Conservation (phyloP, 2,113 vertebrate genomes). For the Seriola dumerili region DNA sequence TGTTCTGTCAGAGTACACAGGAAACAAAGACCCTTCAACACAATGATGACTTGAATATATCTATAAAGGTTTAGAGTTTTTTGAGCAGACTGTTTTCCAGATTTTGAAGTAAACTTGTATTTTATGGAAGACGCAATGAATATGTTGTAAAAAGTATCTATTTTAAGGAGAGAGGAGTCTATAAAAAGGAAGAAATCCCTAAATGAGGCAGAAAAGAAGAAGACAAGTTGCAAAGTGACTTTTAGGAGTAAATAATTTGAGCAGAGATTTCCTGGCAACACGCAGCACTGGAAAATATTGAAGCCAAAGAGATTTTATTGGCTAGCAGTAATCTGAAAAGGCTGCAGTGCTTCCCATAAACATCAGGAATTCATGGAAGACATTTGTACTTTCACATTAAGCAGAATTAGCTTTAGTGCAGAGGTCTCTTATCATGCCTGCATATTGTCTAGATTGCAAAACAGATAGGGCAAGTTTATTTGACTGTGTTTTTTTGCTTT, state of each 20-base stretch:
- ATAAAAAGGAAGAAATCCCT: background rate
- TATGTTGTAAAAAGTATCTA: background rate
- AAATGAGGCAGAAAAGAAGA: background rate
- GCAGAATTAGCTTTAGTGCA: background rate
- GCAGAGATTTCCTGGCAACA: background rate
- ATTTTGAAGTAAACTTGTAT: background rate
- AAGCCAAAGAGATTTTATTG: background rate
- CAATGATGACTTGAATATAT: background rate
- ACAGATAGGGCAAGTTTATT: background rate
- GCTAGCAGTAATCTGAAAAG: background rate
- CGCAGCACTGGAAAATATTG: background rate
- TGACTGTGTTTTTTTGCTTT: background rate
- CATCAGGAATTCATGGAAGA: background rate
- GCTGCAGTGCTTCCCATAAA: background rate
- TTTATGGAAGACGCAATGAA: background rate
- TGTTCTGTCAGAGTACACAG: background rate
- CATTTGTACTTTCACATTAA: constrained; percentile 23
- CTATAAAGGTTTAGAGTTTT: background rate
- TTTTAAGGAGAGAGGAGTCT: background rate
- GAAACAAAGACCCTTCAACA: background rate
- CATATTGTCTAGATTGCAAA: background rate
- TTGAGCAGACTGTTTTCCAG: background rate
- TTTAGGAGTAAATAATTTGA: background rate
- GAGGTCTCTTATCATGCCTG: background rate
- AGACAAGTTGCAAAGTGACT: background rate